Conservation (phyloP, 1,140 invertebrate species). For the Anadara kagoshimensis region DNA sequence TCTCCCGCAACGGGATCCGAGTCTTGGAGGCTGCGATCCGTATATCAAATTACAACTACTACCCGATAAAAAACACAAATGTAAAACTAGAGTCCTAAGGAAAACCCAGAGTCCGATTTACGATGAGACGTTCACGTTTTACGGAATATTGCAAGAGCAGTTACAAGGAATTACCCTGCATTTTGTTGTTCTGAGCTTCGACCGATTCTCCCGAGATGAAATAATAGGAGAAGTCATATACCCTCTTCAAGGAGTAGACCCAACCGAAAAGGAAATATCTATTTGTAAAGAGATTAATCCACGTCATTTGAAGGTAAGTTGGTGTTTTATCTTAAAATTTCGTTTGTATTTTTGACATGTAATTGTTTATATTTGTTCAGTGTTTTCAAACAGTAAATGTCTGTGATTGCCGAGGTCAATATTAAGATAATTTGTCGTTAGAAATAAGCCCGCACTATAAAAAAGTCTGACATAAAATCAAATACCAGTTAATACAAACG, state of each 20-base stretch:
- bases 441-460: no score
- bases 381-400: no score
- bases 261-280: constrained; percentile 60
- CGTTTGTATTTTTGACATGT: no score
- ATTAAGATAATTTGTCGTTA: no score
- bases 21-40: constrained; percentile 86
- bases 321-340: no score
- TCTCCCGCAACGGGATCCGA: constrained; percentile 63
- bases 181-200: constrained; percentile 90
- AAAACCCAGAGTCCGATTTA: constrained; percentile 91
- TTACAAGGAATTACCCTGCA: constrained; percentile 84
- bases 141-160: constrained; percentile 82
- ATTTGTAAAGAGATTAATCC: constrained; percentile 68
- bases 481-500: no score
- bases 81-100: constrained; percentile 87
- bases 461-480: no score
- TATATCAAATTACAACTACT: constrained; percentile 91
- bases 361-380: no score
- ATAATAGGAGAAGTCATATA: constrained; percentile 84
- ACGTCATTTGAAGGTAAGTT: constrained; percentile 67
- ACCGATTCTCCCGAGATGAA: constrained; percentile 91
- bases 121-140: constrained; percentile 92
- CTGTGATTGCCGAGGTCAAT: no score
- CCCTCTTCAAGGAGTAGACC: constrained; percentile 76
- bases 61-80: constrained; percentile 90